Evolutionary conservation across 1,140 invertebrate genomes (phyloP).

Genomic region (Heliconius himera): DNA sequence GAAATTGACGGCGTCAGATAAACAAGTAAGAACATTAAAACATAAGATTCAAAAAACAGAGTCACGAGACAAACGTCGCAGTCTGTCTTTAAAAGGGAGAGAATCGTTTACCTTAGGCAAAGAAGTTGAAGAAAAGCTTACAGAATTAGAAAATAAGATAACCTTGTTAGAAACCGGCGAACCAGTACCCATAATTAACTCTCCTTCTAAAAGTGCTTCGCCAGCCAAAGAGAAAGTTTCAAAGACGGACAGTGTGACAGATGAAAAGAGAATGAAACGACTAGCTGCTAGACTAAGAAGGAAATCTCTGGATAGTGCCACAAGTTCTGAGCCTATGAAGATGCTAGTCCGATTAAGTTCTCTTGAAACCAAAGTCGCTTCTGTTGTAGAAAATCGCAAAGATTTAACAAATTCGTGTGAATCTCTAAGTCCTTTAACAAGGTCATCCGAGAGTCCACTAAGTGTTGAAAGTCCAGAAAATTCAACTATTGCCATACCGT

Average conservation of each 20-base stretch:
- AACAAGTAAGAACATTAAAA: constrained; percentile 89
- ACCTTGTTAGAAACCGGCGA: constrained; percentile 83
- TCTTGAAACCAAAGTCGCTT: constrained; percentile 87
- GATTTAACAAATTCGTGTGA: constrained; percentile 81
- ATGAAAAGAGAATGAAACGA: constrained; percentile 81
- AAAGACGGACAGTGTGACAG: constrained; percentile 77
- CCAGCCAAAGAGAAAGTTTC: constrained; percentile 80
- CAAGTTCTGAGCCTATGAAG: constrained; percentile 89
- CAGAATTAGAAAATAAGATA: constrained; percentile 90
- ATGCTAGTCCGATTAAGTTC: constrained; percentile 88
- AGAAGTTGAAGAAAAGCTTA: constrained; percentile 91
- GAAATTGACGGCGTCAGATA: constrained; percentile 91
- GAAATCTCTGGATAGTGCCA: constrained; percentile 89
- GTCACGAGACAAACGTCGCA: constrained; percentile 88
- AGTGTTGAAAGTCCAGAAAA: constrained; percentile 64
- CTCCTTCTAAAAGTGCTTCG: constrained; percentile 77
- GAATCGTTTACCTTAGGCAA: constrained; percentile 90
- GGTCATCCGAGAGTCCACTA: constrained; percentile 62
- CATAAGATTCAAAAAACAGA: constrained; percentile 91
- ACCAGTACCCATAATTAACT: constrained; percentile 74
- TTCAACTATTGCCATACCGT: constrained; percentile 64
- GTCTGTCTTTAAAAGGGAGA: constrained; percentile 90
- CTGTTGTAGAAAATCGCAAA: constrained; percentile 79
- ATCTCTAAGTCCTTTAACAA: constrained; percentile 74
- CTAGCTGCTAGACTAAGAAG: constrained; percentile 82